phyloP scores from a whole-genome alignment of 2,113 vertebrate species.

The Seriola dumerili region DNA sequence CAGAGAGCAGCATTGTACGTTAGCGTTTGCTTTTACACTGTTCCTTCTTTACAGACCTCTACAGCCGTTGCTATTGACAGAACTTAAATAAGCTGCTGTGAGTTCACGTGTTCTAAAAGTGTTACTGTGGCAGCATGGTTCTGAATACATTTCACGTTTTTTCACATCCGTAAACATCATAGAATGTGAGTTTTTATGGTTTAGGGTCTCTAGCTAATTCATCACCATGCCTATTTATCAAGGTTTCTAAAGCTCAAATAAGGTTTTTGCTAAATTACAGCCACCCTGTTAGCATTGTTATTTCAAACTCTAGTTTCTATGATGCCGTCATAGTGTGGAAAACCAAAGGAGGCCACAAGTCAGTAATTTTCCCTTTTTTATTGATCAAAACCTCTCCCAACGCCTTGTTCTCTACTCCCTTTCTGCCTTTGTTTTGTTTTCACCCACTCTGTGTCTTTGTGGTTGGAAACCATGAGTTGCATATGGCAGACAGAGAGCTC shows the following conservation, averaged over 20 bases:
- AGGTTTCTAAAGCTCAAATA: background rate
- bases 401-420: background rate
- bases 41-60: background rate
- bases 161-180: background rate
- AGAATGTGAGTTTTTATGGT: background rate
- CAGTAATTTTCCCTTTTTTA: slow-evolving; percentile 46
- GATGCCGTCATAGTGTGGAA: slow-evolving; percentile 24
- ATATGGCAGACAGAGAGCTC: slow-evolving; percentile 51
- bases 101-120: background rate
- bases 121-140: background rate
- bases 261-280: background rate
- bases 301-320: slow-evolving; percentile 18
- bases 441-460: slow-evolving; percentile 54
- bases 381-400: slow-evolving; percentile 39
- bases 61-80: background rate
- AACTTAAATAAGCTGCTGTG: background rate
- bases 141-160: background rate
- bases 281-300: slow-evolving; percentile 1
- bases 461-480: slow-evolving; percentile 56
- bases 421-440: slow-evolving; percentile 43
- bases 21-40: background rate
- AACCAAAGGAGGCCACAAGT: slow-evolving; percentile 37
- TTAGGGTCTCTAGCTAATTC: background rate
- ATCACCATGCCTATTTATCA: background rate
- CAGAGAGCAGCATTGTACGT: background rate